Evolutionary conservation across 1,140 invertebrate species (phyloP).

Genomic region (Eupristina koningsbergeri): DNA sequence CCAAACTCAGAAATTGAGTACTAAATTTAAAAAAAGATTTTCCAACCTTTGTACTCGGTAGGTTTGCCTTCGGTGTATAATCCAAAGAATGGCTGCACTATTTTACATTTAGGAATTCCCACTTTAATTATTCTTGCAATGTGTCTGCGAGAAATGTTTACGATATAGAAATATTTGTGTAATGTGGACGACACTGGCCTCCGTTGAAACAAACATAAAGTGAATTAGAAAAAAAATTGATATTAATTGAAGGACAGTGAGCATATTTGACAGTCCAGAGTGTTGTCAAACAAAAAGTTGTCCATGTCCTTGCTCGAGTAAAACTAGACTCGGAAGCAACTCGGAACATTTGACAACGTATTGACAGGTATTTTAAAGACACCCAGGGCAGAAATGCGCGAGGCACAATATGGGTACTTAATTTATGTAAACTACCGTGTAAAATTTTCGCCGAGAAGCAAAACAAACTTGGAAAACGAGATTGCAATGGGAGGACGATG

Average conservation of each 20-base stretch:
- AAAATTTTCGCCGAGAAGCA: neutral
- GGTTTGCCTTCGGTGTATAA: neutral
- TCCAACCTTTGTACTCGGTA: neutral
- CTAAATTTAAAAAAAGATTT: constrained; percentile 29
- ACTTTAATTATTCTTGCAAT: neutral
- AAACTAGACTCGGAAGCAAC: neutral
- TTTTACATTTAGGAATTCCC: constrained; percentile 14
- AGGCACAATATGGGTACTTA: neutral
- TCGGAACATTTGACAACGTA: neutral
- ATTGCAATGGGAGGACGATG: neutral
- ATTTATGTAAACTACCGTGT: constrained; percentile 21
- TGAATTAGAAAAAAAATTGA: neutral
- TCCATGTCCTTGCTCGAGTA: neutral
- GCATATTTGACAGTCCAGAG: neutral
- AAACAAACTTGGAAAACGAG: neutral
- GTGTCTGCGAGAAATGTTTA: neutral
- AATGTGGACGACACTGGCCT: neutral
- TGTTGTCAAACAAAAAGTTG: neutral
- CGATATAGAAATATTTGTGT: neutral
- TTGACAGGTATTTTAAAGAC: neutral
- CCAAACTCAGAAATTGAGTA: constrained; percentile 14
- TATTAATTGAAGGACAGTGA: neutral
- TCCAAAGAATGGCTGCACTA: neutral
- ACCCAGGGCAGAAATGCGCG: neutral
- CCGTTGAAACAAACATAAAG: neutral